phyloP scores from a whole-genome alignment of 2,888 invertebrate species.

The Ecdyonurus torrentis region DNA sequence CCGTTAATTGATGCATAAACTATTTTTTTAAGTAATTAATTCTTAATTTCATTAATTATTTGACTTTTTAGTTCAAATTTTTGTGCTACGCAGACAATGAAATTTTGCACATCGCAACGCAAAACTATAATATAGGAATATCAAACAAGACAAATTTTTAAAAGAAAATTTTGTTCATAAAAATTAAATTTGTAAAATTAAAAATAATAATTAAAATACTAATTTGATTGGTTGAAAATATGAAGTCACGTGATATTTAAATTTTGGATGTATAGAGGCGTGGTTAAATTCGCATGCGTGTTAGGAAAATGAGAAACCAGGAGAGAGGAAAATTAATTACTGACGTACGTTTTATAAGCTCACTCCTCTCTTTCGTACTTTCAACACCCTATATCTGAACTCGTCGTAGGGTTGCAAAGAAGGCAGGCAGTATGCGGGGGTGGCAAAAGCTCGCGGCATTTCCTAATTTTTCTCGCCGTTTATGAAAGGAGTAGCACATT shows the following conservation, averaged over 20 bases:
- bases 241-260: not conserved
- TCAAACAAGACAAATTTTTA: too few relatives aligned
- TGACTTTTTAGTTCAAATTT: too few relatives aligned
- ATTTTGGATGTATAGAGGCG: not conserved
- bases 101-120: too few relatives aligned
- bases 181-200: too few relatives aligned
- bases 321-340: slow-evolving; percentile 2
- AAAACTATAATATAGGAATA: too few relatives aligned
- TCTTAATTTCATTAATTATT: too few relatives aligned
- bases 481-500: slow-evolving; percentile 4
- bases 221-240: not conserved
- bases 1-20: too few relatives aligned
- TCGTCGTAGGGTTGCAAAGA: not conserved
- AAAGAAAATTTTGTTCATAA: too few relatives aligned
- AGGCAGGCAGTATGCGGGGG: not conserved
- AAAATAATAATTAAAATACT: not conserved
- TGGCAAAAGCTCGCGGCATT: not conserved
- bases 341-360: not conserved
- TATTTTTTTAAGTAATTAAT: too few relatives aligned
- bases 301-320: not conserved
- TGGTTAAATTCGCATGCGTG: not conserved
- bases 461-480: slow-evolving; percentile 1
- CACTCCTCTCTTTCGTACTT: not conserved
- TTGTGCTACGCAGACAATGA: too few relatives aligned
- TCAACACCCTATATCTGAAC: not conserved